Evolutionary conservation across 2,113 vertebrate genomes (phyloP), one percentile per base, ranked within the genome.

Genomic region (Notothenia rossii): DNA sequence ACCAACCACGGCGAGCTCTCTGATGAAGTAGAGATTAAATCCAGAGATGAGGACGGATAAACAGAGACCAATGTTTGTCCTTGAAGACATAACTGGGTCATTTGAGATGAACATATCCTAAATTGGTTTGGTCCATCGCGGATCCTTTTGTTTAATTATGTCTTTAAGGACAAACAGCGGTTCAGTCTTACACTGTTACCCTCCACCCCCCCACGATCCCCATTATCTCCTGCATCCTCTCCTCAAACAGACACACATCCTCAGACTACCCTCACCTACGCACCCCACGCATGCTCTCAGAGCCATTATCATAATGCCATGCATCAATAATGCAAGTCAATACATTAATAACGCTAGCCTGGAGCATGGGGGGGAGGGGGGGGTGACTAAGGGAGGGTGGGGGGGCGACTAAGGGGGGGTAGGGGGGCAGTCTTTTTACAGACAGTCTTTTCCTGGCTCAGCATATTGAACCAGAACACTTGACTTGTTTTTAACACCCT

Each of bases 311-410:
- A 95, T 94, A 94, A 95, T 95, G 93, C 88, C 87, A 82, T 53
- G 74, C 91, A 96, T 96, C 93, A 96, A 96, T 96, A 95, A 96
- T 95, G 93, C 92, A 96, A 89, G 86, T 93, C 88, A 92, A 88
- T 94, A 92, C 94, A 95, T 94, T 93, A 94, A 94, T 93, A 93
- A 94, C 89, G 76, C 79, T 84, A 79, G 86, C 87, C 89, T 87
- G 77, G 70, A 86, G 88, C 85, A 83, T 69, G 33, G 45, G 33
- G 11, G 53, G 48, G 67, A 22, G 3, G 60, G 17, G 50, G n/a
- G 40, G 58, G 13, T 48, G 1, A 4, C 46, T 10, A 48, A 14
- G 10, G 46, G 59, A 13, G 43, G 58, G 13, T 48, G 46, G 22
- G 22, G 22, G 25, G 1, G 1, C 22, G 22, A 12, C 46, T 10